A percentile compares a stretch with the other conserved stretches of the same genome.
phyloP scores from a whole-genome alignment of 2,888 invertebrate species.

The Drosophila leonis region DNA sequence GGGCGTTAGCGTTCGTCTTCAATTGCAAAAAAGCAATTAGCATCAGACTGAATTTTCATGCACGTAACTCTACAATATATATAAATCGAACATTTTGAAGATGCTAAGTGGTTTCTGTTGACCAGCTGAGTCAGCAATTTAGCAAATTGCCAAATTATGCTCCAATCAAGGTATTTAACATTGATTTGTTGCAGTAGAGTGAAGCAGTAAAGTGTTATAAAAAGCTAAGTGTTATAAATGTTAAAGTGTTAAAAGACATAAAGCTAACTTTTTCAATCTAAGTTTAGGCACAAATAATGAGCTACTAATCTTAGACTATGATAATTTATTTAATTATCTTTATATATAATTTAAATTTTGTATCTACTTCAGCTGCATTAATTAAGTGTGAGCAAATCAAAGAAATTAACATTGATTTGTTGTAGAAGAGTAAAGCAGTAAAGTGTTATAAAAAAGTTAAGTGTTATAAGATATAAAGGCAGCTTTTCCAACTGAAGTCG shows the following conservation, averaged over 20 bases:
- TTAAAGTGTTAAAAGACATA: neutral
- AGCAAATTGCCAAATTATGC: conserved; percentile 21
- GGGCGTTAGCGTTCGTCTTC: conserved; percentile 19
- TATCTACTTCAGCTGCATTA: too few relatives aligned
- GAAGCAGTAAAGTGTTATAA: neutral
- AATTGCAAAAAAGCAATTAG: conserved; percentile 51
- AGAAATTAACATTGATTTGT: too few relatives aligned
- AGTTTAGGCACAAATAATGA: too few relatives aligned
- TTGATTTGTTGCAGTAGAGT: neutral
- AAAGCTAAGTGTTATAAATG: neutral
- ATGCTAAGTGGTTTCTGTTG: conserved; percentile 40
- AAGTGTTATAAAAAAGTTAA: neutral
- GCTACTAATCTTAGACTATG: too few relatives aligned
- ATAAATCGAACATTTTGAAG: conserved; percentile 6
- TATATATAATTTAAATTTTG: too few relatives aligned
- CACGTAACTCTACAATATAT: conserved; percentile 6
- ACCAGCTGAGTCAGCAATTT: conserved; percentile 33
- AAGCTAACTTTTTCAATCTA: too few relatives aligned
- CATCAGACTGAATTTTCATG: conserved; percentile 39
- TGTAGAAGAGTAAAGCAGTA: neutral
- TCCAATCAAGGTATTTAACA: conserved; percentile 9
- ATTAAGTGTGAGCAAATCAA: too few relatives aligned
- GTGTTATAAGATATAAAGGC: neutral
- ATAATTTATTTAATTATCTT: too few relatives aligned
- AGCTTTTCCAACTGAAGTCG: neutral